Conservation (phyloP, 1,140 invertebrate species). For the Thrips palmi region DNA sequence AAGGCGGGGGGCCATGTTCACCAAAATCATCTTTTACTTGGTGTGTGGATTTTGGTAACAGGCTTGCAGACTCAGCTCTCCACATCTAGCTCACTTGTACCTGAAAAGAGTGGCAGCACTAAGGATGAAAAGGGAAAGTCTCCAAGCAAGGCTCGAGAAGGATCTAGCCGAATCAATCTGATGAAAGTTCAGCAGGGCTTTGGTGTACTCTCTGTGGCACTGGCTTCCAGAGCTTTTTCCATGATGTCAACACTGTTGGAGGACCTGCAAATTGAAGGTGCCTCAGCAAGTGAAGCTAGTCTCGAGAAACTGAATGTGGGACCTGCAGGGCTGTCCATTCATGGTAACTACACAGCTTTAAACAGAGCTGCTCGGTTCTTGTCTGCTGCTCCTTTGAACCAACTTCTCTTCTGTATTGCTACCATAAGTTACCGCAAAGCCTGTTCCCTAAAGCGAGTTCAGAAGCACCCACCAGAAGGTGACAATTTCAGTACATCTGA, state of each 20-base stretch:
- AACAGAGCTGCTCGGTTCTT: constrained; percentile 46
- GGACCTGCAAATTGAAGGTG: constrained; percentile 40
- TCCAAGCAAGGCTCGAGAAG: constrained; percentile 42
- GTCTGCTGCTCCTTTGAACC: constrained; percentile 40
- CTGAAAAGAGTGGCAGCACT: constrained; percentile 27
- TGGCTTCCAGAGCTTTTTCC: constrained; percentile 51
- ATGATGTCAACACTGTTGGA: constrained; percentile 43
- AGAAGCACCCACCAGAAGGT: constrained; percentile 56
- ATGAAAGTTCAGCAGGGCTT: constrained; percentile 64
- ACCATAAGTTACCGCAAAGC: constrained; percentile 80
- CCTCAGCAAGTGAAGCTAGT: constrained; percentile 9
- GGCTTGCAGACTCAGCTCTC: constrained; percentile 58
- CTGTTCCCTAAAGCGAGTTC: constrained; percentile 60
- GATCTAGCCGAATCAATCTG: constrained; percentile 34
- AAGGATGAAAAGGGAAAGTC: constrained; percentile 44
- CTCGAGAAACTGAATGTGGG: constrained; percentile 21
- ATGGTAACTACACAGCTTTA: constrained; percentile 38
- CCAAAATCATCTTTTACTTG: constrained; percentile 76
- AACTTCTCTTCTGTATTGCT: constrained; percentile 70
- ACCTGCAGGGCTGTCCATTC: constrained; percentile 34
- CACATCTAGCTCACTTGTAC: constrained; percentile 29
- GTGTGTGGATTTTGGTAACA: constrained; percentile 67
- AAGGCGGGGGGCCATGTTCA: constrained; percentile 71
- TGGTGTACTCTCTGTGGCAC: constrained; percentile 60
- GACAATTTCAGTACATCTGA: constrained; percentile 72